phyloP scores from a whole-genome alignment of 1,140 invertebrate genomes.

The Linepithema humile region DNA sequence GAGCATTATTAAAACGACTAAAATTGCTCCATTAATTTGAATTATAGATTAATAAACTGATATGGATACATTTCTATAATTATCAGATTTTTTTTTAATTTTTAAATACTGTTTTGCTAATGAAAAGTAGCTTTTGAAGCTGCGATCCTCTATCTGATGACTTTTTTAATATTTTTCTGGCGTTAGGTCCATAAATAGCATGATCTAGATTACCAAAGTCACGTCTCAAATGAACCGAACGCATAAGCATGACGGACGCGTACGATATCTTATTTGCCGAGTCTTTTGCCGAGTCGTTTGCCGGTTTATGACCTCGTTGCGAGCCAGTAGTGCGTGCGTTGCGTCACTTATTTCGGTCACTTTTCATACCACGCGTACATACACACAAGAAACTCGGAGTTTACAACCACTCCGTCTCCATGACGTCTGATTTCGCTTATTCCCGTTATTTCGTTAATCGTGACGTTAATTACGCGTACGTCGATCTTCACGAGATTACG shows the following conservation, averaged over 20 bases:
- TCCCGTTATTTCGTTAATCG: not conserved
- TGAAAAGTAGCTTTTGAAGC: too few relatives aligned
- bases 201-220: not conserved
- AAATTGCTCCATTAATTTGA: too few relatives aligned
- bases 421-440: conserved; percentile 6
- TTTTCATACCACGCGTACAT: not conserved
- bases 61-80: too few relatives aligned
- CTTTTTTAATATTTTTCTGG: too few relatives aligned
- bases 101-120: too few relatives aligned
- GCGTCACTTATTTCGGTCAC: not conserved
- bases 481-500: not conserved
- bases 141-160: too few relatives aligned
- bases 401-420: not conserved
- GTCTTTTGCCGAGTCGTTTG: conserved; percentile 22
- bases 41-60: too few relatives aligned
- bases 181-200: not conserved
- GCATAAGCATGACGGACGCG: not conserved
- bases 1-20: too few relatives aligned
- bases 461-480: conserved; percentile 46
- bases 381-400: not conserved
- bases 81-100: too few relatives aligned
- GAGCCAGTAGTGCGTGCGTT: not conserved
- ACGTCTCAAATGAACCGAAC: not conserved
- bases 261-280: conserved; percentile 39
- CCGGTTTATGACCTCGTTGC: conserved; percentile 10